A percentile compares a stretch with the other conserved stretches of the same genome.
phyloP scores from a whole-genome alignment of 2,797 vertebrate genomes.

The Paratrypauchen microcephalus region DNA sequence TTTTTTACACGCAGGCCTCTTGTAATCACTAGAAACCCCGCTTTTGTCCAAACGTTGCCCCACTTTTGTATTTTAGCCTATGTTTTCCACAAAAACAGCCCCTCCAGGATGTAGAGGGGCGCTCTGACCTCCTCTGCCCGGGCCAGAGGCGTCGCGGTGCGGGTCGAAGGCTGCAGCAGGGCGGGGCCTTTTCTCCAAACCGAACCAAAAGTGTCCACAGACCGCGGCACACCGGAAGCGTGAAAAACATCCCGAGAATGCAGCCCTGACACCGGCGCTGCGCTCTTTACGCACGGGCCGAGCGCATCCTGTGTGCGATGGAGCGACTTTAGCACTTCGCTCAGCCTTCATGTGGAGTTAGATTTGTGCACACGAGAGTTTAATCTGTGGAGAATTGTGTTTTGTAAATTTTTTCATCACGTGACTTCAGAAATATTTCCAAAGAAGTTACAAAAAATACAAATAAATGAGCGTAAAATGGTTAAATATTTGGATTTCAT shows the following conservation, averaged over 20 bases:
- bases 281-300: constrained; percentile 2
- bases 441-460: no score
- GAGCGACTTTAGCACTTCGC: not conserved
- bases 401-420: no score
- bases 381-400: no score
- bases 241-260: constrained; percentile 43
- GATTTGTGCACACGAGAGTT: not conserved
- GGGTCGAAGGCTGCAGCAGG: constrained; percentile 41
- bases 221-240: constrained; percentile 55
- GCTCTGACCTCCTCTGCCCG: not conserved
- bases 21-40: no score
- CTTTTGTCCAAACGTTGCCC: no score
- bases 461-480: no score
- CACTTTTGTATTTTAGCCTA: no score
- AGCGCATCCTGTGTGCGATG: not conserved
- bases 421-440: no score
- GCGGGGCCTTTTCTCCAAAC: constrained; percentile 53
- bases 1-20: no score
- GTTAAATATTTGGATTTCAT: no score
- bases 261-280: constrained; percentile 30
- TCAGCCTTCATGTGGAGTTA: not conserved
- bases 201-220: constrained; percentile 38
- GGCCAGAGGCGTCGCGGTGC: constrained; percentile 17
- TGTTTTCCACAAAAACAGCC: no score
- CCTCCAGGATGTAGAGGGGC: no score